Percentiles rank a stretch among this genome's conserved stretches.
Conservation (phyloP, 1,140 invertebrate genomes). For the Saccostrea cuccullata region DNA sequence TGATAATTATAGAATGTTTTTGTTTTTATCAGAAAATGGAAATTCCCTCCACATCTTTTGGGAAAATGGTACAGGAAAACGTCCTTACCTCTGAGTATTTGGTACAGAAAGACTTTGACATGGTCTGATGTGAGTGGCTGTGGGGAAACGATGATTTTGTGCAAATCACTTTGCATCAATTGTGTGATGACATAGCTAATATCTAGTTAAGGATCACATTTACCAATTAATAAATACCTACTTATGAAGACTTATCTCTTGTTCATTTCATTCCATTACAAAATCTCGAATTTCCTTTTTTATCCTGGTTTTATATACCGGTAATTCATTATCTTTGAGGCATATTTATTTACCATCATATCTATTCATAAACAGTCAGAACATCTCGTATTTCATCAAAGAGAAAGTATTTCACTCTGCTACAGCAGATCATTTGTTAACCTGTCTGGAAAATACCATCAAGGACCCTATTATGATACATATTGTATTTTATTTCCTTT, state of each 20-base stretch:
- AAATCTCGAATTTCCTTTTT: no score
- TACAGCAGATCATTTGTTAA: no score
- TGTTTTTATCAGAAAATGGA: neutral
- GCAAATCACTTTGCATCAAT: conserved; percentile 98
- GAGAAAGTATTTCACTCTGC: no score
- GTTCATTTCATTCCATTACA: no score
- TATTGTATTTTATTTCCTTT: conserved; percentile 2
- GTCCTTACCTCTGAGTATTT: conserved; percentile 96
- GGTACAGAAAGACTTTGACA: conserved; percentile 99
- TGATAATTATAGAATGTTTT: neutral
- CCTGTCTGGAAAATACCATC: no score
- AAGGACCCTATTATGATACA: no score
- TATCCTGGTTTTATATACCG: no score
- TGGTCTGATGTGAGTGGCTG: conserved; percentile 98
- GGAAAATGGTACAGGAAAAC: neutral
- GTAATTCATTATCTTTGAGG: no score
- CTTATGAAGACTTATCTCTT: no score
- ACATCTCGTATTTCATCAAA: no score
- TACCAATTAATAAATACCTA: neutral
- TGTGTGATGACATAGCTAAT: conserved; percentile 99
- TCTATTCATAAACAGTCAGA: no score
- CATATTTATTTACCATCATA: no score
- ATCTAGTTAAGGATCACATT: conserved; percentile 60
- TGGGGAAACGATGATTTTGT: conserved; percentile 99
- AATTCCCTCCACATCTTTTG: neutral